Percentiles rank a stretch among this genome's conserved stretches.
Evolutionary conservation across 2,888 invertebrate species (phyloP).

Genomic region (Chrysodeixis includens): DNA sequence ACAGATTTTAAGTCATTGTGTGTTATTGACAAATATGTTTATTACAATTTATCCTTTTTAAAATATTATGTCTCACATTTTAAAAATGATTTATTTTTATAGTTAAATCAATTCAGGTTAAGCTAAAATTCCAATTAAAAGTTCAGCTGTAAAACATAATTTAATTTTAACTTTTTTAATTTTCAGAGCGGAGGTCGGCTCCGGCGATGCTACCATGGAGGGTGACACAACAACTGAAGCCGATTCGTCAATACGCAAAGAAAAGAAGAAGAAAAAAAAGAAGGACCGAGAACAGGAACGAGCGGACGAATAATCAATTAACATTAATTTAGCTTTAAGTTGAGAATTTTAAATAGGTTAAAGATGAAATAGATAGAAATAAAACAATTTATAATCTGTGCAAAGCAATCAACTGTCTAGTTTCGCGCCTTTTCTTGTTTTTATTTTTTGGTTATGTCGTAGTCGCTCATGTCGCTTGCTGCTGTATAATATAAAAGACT

Average conservation of each 20-base stretch:
- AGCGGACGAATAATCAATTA: conserved; percentile 74
- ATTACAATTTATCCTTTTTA: too few relatives aligned
- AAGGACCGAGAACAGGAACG: conserved; percentile 91
- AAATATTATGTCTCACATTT: too few relatives aligned
- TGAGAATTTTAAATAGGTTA: conserved; percentile 36
- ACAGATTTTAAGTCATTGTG: too few relatives aligned
- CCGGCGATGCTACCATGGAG: conserved; percentile 76
- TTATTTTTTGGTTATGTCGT: background rate
- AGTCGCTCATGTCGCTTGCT: too few relatives aligned
- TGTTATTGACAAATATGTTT: too few relatives aligned
- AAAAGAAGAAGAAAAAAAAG: conserved; percentile 94
- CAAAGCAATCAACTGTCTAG: conserved; percentile 5
- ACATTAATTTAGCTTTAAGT: conserved; percentile 47
- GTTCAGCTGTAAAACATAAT: background rate
- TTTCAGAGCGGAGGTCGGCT: conserved; percentile 71
- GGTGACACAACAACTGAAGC: conserved; percentile 78
- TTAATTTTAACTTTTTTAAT: conserved; percentile 6
- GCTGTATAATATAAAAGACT: too few relatives aligned
- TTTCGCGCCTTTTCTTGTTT: background rate
- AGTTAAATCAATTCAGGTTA: background rate
- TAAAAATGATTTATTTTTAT: too few relatives aligned
- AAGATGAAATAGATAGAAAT: conserved; percentile 28
- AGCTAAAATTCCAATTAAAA: too few relatives aligned
- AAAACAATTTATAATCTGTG: conserved; percentile 29
- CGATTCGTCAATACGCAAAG: conserved; percentile 87